These are phyloP conservation scores for Phyllotreta striolata DNA, from an alignment of 2,888 invertebrate genomes.

Conservation along the genomic window DNA sequence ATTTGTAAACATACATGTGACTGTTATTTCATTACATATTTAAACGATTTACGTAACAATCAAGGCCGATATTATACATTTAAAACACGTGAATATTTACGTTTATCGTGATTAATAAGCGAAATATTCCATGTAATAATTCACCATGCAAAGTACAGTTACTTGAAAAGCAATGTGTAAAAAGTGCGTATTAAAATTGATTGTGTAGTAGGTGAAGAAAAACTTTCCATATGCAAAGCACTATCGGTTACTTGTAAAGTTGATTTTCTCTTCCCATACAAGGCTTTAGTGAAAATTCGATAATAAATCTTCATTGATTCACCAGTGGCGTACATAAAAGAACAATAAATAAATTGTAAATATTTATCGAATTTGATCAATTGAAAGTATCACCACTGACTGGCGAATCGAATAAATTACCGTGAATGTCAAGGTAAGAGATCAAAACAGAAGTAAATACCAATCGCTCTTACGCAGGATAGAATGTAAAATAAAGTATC, in stretches of 20 bases:
- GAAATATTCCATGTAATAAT: constrained; percentile 1
- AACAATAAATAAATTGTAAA: too few species aligned
- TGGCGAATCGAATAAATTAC: constrained; percentile 1
- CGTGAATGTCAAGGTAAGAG: constrained; percentile 4
- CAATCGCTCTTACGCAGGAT: not conserved
- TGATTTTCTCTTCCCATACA: constrained; percentile 9
- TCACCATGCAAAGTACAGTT: not conserved
- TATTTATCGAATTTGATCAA: too few species aligned
- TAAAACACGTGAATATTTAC: constrained; percentile 2
- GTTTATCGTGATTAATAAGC: too few species aligned
- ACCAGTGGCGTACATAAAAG: too few species aligned
- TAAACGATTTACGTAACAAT: constrained; percentile 22
- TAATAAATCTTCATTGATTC: not conserved
- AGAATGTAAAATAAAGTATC: not conserved
- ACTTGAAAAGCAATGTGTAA: too few species aligned
- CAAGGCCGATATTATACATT: constrained; percentile 19
- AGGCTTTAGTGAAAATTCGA: constrained; percentile 1
- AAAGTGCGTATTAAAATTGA: too few species aligned
- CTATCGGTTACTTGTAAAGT: constrained; percentile 6
- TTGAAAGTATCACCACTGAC: not conserved
- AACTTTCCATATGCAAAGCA: too few species aligned
- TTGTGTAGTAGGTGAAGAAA: too few species aligned
- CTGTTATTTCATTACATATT: constrained; percentile 24
- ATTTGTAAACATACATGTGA: constrained; percentile 12
- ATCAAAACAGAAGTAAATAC: not conserved